These are phyloP conservation scores for Cataglyphis rosenhaueri DNA, from an alignment of 2,888 invertebrate genomes.

Conservation along the genomic window DNA sequence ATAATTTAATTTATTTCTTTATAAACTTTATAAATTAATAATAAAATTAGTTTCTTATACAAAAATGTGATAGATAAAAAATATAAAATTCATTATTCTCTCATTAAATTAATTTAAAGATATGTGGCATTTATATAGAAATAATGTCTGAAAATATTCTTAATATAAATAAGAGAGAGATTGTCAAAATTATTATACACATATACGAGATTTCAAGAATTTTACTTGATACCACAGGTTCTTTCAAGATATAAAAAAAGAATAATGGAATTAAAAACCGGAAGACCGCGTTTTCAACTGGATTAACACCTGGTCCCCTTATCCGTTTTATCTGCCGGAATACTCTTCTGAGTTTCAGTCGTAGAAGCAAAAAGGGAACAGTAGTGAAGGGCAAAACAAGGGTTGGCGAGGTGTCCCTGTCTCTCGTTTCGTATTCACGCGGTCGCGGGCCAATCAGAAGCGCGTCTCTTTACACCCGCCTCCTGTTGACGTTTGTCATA, in stretches of 20 bases:
- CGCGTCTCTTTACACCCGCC: conserved; percentile 79
- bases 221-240: background rate
- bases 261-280: conserved; percentile 52
- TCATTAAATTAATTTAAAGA: background rate
- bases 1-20: background rate
- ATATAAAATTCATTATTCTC: background rate
- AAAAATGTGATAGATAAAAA: background rate
- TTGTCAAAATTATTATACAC: background rate
- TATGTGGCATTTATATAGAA: background rate
- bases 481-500: conserved; percentile 86
- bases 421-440: conserved; percentile 84
- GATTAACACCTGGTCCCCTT: conserved; percentile 47
- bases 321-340: conserved; percentile 32
- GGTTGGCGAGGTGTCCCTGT: conserved; percentile 58
- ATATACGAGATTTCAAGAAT: background rate
- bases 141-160: background rate
- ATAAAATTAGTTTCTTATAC: background rate
- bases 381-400: conserved; percentile 64
- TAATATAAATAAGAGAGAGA: background rate
- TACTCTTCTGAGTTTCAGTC: conserved; percentile 45
- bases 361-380: conserved; percentile 31
- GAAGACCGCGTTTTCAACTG: conserved; percentile 50
- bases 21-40: background rate
- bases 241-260: conserved; percentile 35
- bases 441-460: conserved; percentile 83